A percentile compares a stretch with the other conserved stretches of the same genome.
phyloP scores from a whole-genome alignment of 2,113 vertebrate species.

The Glaucidium brasilianum region DNA sequence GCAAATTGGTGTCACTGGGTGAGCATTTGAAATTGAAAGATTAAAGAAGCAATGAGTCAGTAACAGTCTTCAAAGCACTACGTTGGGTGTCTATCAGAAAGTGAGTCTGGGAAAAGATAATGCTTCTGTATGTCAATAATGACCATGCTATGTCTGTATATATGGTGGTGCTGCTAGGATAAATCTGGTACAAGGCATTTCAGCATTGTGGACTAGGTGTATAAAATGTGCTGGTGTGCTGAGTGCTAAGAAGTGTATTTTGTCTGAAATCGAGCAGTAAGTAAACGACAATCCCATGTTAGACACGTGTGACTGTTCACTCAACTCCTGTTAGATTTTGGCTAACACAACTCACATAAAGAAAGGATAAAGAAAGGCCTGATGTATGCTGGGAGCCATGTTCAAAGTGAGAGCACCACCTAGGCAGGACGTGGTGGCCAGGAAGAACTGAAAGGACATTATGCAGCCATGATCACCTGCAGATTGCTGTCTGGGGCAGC shows the following conservation, averaged over 20 bases:
- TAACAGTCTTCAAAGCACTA: neutral
- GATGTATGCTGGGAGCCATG: neutral
- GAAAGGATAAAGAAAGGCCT: too few species aligned
- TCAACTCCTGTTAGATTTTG: neutral
- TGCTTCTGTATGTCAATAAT: neutral
- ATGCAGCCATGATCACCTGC: too few species aligned
- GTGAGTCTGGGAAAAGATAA: neutral
- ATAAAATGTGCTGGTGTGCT: neutral
- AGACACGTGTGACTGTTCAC: neutral
- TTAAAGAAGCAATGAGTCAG: neutral
- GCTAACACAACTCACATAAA: neutral
- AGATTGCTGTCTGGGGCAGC: neutral
- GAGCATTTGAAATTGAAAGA: neutral
- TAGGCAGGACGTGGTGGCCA: neutral
- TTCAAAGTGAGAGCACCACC: neutral
- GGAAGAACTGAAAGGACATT: neutral
- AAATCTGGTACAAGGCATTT: neutral
- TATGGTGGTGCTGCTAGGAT: neutral
- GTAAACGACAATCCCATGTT: neutral
- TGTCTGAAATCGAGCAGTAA: neutral
- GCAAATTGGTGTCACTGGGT: neutral
- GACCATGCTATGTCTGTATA: accelerated
- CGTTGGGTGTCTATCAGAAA: neutral
- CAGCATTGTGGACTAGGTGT: too few species aligned
- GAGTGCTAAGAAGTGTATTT: neutral